Evolutionary conservation across 2,113 vertebrate genomes (phyloP).

Genomic region (Erpornis zantholeuca): DNA sequence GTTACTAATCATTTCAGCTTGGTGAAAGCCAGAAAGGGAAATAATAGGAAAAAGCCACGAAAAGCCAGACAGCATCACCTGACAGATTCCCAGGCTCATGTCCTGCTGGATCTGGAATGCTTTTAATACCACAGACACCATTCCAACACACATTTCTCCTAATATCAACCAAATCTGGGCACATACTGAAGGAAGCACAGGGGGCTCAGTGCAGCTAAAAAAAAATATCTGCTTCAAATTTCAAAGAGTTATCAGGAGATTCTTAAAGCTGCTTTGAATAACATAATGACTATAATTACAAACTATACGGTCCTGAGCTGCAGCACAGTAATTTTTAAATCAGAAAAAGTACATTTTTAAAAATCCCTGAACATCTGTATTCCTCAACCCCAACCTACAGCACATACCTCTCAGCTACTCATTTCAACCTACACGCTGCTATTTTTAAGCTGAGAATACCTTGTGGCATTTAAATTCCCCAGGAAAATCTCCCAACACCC

Average conservation of each 20-base stretch:
- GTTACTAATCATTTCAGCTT: neutral
- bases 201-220: neutral
- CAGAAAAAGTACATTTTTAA: constrained; percentile 14
- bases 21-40: neutral
- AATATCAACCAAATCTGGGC: neutral
- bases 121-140: neutral
- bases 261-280: neutral
- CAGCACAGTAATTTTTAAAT: constrained; percentile 25
- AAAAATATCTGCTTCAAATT: neutral
- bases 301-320: neutral
- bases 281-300: neutral
- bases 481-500: constrained; percentile 46
- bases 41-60: neutral
- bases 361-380: constrained; percentile 54
- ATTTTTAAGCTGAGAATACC: constrained; percentile 64
- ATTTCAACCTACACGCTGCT: constrained; percentile 52
- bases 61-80: neutral
- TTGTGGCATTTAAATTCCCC: constrained; percentile 53
- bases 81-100: neutral
- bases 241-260: neutral
- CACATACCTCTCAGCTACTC: constrained; percentile 40
- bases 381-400: constrained; percentile 21
- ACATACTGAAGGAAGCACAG: neutral
- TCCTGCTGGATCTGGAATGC: neutral
- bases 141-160: fast-evolving